Evolutionary conservation across 1,140 invertebrate species (phyloP), one percentile per base, ranked within the genome.

Genomic region (Drosophila paulistorum): DNA sequence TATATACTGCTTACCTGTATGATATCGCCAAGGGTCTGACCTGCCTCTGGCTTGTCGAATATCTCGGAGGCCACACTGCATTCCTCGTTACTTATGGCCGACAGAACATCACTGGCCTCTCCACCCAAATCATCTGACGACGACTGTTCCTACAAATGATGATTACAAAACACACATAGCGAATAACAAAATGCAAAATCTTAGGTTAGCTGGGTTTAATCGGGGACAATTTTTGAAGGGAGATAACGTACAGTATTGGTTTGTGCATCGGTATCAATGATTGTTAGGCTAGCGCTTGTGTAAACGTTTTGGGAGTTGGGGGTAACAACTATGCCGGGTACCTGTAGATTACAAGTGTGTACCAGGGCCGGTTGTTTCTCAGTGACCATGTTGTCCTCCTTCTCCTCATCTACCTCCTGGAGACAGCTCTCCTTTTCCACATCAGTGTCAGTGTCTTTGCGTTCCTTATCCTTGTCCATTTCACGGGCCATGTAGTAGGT

Each of bases 31-130:
- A 92, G 59, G 1, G 81, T 90, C 0, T 83, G 75, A 1, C 79
- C 79, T 2, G 71, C 45, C 1, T 79, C 77, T 9, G 65, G 74
- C 59, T 83, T 91, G 74, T 95, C 94, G 26, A 94, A 93, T 26
- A 95, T 94, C 81, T 95, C 95, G 1, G 94, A 95, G 60, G 94
- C 94, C 79, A 95, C 93, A 84, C 94, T 95, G 87, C 93, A 94
- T 90, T 95, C 95, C 85, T 95, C 95, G 75, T 95, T 95, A 90
- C 94, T 95, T 68, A 95, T 95, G 73, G 94, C 94, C 65, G 94
- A 95, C 35, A 95, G 92, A 3, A 95, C 94, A 79, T 94, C 94
- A 61, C 91, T 92, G 0, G 90, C 83, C 42, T 92, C 91, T 5
- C 81, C 81, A 0, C 60, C 74, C 37, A 82, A 20, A 11, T 92